Evolutionary conservation across 2,888 invertebrate genomes (phyloP).

Genomic region (Oscheius sp.): DNA sequence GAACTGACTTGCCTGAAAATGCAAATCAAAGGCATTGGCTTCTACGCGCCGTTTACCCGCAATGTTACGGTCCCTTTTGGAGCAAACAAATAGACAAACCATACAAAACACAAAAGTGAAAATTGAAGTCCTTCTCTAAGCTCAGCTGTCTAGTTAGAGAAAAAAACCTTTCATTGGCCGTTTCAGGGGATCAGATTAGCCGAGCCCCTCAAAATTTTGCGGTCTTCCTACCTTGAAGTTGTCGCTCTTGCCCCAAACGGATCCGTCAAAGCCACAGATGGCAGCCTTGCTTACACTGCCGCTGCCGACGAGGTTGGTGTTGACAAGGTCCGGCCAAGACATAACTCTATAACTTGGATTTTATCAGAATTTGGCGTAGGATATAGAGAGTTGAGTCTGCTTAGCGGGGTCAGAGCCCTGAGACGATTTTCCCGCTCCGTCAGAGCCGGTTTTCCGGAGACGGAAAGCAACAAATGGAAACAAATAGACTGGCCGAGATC

Average conservation of each 20-base stretch:
- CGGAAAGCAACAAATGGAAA: constrained; percentile 37
- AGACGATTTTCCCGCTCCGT: not conserved
- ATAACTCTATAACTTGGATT: constrained; percentile 12
- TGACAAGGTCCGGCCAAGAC: constrained; percentile 61
- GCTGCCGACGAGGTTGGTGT: constrained; percentile 64
- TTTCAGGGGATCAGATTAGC: no score
- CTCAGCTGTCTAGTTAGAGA: no score
- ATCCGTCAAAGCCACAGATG: constrained; percentile 71
- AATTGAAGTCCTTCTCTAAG: no score
- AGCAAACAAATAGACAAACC: no score
- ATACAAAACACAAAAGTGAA: no score
- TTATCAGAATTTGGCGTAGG: not conserved
- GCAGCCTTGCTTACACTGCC: constrained; percentile 73
- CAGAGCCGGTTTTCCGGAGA: constrained; percentile 29
- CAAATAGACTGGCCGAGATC: constrained; percentile 18
- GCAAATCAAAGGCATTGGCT: no score
- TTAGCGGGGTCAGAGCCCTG: not conserved
- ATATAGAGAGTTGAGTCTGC: not conserved
- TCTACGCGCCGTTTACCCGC: no score
- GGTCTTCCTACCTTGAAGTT: constrained; percentile 65
- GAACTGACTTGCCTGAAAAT: no score
- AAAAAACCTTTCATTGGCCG: no score
- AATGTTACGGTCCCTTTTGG: no score
- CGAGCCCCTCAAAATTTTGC: no score
- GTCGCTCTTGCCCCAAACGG: constrained; percentile 72